Percentiles rank a stretch among this genome's conserved stretches.
phyloP scores from a whole-genome alignment of 2,888 invertebrate species.

The Aphodius granarius region DNA sequence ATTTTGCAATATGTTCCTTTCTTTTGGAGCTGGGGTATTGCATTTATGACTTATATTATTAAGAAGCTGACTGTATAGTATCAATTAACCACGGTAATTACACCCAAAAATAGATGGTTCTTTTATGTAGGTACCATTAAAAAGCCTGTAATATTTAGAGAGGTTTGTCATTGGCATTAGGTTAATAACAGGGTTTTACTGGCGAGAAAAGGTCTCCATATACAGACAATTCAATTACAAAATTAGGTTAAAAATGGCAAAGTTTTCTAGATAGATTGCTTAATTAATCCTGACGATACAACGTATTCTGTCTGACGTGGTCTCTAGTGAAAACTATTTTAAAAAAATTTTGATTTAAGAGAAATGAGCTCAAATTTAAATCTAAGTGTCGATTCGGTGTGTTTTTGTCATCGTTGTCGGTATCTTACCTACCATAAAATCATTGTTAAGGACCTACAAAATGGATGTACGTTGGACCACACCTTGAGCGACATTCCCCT shows the following conservation, averaged over 20 bases:
- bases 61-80: too few species aligned
- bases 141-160: neutral
- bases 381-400: neutral
- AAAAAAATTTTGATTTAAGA: too few species aligned
- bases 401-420: neutral
- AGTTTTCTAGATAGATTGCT: too few species aligned
- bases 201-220: constrained; percentile 2
- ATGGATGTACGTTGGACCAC: constrained; percentile 6
- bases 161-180: neutral
- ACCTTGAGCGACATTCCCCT: constrained; percentile 7
- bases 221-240: constrained; percentile 1
- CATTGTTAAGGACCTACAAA: constrained; percentile 5
- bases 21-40: neutral
- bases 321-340: too few species aligned
- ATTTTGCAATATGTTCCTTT: neutral
- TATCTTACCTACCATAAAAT: neutral
- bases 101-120: neutral
- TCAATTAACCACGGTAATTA: neutral
- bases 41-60: neutral
- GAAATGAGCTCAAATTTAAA: too few species aligned
- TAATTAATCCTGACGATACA: too few species aligned
- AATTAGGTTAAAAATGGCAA: constrained; percentile 4
- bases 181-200: constrained; percentile 10
- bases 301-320: too few species aligned
- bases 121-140: neutral